A percentile compares a stretch with the other conserved stretches of the same genome.
These are phyloP conservation scores for Heptranchias perlo DNA, from an alignment of 2,113 vertebrate genomes.

Conservation along the genomic window DNA sequence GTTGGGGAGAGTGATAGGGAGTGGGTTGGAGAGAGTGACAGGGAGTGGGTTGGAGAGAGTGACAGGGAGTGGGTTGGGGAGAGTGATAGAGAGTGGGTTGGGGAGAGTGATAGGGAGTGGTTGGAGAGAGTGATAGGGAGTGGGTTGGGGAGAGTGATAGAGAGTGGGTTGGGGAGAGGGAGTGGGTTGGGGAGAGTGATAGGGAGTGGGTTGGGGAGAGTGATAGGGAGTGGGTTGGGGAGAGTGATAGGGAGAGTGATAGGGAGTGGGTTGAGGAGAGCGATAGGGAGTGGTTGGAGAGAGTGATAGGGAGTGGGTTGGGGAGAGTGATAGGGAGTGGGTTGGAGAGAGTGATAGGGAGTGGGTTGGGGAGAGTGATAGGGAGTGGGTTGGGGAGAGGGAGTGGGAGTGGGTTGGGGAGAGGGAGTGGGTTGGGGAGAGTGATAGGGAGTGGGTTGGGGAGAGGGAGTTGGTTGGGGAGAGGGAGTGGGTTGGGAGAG, in stretches of 20 bases:
- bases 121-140: not conserved
- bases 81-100: not conserved
- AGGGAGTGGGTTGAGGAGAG: too few species aligned
- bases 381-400: not conserved
- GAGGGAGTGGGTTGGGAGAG: not conserved
- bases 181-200: not conserved
- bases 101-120: not conserved
- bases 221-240: not conserved
- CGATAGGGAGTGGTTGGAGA: not conserved
- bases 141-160: not conserved
- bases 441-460: not conserved
- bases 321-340: not conserved
- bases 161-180: not conserved
- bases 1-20: not conserved
- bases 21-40: not conserved
- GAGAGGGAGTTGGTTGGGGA: not conserved
- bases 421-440: not conserved
- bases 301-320: not conserved
- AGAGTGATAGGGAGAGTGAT: not conserved
- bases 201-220: not conserved
- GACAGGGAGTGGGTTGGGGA: too few species aligned
- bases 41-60: not conserved
- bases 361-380: not conserved
- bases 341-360: not conserved
- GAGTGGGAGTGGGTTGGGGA: not conserved